A percentile compares a stretch with the other conserved stretches of the same genome.
These are phyloP conservation scores for Coremacera marginata DNA, from an alignment of 2,888 invertebrate genomes.

Conservation along the genomic window DNA sequence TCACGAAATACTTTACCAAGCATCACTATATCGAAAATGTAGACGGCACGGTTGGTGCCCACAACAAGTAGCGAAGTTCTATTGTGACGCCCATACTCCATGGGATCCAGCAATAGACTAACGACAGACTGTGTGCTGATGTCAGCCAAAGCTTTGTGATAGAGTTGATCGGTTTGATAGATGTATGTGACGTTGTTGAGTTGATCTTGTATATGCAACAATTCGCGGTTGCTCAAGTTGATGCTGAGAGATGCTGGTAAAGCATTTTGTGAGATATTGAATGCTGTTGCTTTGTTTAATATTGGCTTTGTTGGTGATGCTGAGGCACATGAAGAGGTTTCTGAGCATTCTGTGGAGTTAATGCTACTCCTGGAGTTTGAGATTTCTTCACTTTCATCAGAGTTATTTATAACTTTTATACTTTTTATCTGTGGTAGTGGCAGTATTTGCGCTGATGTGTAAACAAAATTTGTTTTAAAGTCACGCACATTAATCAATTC, in stretches of 20 bases:
- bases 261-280: slow-evolving; percentile 28
- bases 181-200: slow-evolving; percentile 48
- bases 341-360: slow-evolving; percentile 16
- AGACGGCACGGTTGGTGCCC: slow-evolving; percentile 51
- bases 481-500: slow-evolving; percentile 53
- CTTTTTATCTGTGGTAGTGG: slow-evolving; percentile 51
- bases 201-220: slow-evolving; percentile 48
- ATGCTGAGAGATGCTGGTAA: slow-evolving; percentile 14
- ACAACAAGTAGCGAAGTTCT: slow-evolving; percentile 51
- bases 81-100: slow-evolving; percentile 53
- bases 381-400: background rate
- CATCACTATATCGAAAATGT: slow-evolving; percentile 56
- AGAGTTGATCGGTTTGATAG: slow-evolving; percentile 55
- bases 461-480: slow-evolving; percentile 51
- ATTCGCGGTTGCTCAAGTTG: slow-evolving; percentile 39
- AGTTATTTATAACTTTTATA: slow-evolving; percentile 47
- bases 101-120: slow-evolving; percentile 52
- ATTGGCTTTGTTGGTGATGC: background rate
- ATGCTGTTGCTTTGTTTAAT: slow-evolving; percentile 7
- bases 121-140: slow-evolving; percentile 52
- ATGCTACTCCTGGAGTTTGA: background rate
- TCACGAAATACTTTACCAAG: slow-evolving; percentile 56
- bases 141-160: slow-evolving; percentile 57
- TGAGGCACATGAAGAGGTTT: slow-evolving; percentile 17
- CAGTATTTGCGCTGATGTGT: slow-evolving; percentile 52